phyloP scores from a whole-genome alignment of 2,888 invertebrate genomes.

The Leptinotarsa peninsularis region DNA sequence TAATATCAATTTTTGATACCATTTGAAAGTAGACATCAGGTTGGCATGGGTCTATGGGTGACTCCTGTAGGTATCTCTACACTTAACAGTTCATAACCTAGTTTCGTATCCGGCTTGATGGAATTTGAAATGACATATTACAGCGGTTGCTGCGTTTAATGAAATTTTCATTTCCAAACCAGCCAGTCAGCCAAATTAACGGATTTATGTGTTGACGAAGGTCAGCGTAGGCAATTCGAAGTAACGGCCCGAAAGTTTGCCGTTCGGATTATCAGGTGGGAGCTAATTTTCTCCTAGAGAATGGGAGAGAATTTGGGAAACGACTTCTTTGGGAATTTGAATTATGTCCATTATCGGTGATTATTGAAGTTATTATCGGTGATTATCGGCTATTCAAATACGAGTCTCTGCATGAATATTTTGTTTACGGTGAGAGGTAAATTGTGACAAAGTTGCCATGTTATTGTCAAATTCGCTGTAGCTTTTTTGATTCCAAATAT shows the following conservation, averaged over 20 bases:
- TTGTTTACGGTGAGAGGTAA: too few relatives aligned
- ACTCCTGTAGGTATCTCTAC: not conserved
- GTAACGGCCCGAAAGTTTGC: not conserved
- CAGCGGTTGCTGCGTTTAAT: constrained; percentile 6
- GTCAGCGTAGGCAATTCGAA: not conserved
- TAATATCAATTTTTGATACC: too few relatives aligned
- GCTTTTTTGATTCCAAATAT: too few relatives aligned
- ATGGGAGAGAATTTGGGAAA: not conserved
- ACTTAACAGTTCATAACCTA: not conserved
- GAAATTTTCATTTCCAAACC: constrained; percentile 8
- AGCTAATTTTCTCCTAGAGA: not conserved
- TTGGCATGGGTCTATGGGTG: too few relatives aligned
- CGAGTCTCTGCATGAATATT: too few relatives aligned
- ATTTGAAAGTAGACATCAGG: too few relatives aligned
- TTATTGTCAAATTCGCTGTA: too few relatives aligned
- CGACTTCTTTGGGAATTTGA: not conserved
- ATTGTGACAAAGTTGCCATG: too few relatives aligned
- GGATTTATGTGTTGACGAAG: not conserved
- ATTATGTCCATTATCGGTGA: not conserved
- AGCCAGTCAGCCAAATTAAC: not conserved
- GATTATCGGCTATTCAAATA: not conserved
- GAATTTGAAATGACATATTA: constrained; percentile 15
- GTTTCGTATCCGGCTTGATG: constrained; percentile 1
- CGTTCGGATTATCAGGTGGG: not conserved
- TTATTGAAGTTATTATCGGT: not conserved